Percentiles rank a stretch among this genome's conserved stretches.
Conservation (phyloP, 2,113 vertebrate genomes). For the Collichthys lucidus region DNA sequence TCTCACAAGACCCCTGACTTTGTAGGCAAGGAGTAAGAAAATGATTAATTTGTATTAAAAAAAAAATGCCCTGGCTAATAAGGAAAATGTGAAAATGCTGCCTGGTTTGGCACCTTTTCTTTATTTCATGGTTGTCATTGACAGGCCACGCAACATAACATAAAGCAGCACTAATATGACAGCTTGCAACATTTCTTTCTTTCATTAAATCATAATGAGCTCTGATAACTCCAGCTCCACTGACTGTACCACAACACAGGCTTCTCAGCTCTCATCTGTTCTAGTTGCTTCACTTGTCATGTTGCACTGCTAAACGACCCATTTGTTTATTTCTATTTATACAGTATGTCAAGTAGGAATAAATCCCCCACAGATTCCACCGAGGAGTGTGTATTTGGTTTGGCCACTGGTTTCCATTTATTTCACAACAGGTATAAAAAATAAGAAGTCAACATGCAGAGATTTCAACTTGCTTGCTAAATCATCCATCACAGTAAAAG, state of each 20-base stretch:
- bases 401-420: conserved; percentile 16
- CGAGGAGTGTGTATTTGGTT: conserved; percentile 20
- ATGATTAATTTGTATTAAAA: neutral
- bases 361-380: conserved; percentile 6
- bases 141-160: neutral
- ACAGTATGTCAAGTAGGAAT: conserved; percentile 18
- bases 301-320: conserved; percentile 10
- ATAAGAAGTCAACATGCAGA: neutral
- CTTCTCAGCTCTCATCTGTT: conserved; percentile 3
- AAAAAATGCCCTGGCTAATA: neutral
- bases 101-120: neutral
- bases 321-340: conserved; percentile 13
- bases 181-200: neutral
- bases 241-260: neutral
- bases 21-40: neutral
- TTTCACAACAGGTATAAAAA: conserved; percentile 29
- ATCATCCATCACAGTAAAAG: conserved; percentile 30
- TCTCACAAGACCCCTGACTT: neutral
- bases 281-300: conserved; percentile 4
- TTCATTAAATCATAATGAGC: neutral
- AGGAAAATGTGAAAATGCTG: neutral
- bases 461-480: conserved; percentile 21
- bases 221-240: neutral
- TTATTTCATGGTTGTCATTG: neutral
- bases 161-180: neutral